Evolutionary conservation across 2,113 vertebrate species (phyloP).

Genomic region (Hypanus sabinus): DNA sequence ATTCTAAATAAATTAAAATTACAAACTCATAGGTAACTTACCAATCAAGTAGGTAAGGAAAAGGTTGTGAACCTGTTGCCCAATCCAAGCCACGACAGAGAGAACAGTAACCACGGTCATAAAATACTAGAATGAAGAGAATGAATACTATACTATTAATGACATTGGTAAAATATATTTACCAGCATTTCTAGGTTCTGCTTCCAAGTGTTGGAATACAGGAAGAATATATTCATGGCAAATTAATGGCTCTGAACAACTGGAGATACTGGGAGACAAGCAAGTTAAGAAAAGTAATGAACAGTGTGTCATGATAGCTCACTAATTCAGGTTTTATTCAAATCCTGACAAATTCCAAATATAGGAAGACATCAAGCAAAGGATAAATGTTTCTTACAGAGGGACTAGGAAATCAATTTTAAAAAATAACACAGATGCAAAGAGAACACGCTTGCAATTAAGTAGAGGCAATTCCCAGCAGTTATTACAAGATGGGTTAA

Average conservation of each 20-base stretch:
- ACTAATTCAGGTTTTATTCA: background rate
- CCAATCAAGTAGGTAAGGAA: constrained; percentile 91
- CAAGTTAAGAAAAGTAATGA: background rate
- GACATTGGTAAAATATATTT: background rate
- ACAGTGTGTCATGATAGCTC: background rate
- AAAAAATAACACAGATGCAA: background rate
- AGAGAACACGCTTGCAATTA: background rate
- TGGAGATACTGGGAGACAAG: background rate
- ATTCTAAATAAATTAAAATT: background rate
- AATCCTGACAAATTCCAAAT: background rate
- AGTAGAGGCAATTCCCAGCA: background rate
- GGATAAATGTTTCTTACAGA: background rate
- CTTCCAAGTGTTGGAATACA: background rate
- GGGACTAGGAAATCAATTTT: background rate
- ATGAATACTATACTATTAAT: background rate
- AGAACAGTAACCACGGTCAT: constrained; percentile 78
- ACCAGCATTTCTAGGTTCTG: background rate
- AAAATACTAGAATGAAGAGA: constrained; percentile 71
- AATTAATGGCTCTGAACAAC: background rate
- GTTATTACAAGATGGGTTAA: background rate
- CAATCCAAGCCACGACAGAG: constrained; percentile 83
- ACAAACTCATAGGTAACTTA: constrained; percentile 53
- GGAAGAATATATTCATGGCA: background rate
- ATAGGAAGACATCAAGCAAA: background rate
- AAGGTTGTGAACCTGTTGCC: constrained; percentile 96